Base-by-base conservation (phyloP, 2,888 invertebrate genomes). In the Eucera pruinosa region DNA sequence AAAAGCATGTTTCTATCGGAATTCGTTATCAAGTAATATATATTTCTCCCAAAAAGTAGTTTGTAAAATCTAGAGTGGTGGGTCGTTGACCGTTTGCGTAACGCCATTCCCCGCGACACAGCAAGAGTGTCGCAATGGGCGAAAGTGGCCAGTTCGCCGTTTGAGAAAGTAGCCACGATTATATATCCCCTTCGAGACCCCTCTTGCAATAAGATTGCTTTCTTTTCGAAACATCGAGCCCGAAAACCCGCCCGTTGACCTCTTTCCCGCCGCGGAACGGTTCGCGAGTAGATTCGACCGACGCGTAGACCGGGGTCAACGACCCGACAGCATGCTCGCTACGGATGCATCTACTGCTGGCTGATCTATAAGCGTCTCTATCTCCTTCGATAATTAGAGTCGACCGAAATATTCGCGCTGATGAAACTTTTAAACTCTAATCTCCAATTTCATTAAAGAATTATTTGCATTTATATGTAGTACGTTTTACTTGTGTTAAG, bases 31-130 rank as follows among this genome's bases (percentile, higher is more conserved):
- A 47, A 20, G 74, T 15, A 43, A 58, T 58, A 11, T 41, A 33
- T 25, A 23, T 61, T 45, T 43, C 48, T 57, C 9, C 45, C 33
- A 25, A 54, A 73, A 60, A 45, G 61, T 47, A 52, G 71, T 88
- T 86, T 81, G 83, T 83, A 87, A 88, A 90, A 91, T 90, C 88
- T 87, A 86, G 88, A 90, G 88, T 88, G 88, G 81, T 79, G 83
- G 91, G 89, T 89, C 90, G 86, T 89, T 88, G 91, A 91, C 90
- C 91, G 89, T 92, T 92, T 91, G 91, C 91, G 90, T 91, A 91
- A 91, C 89, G 69, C 77, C 74, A 80, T 85, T 86, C 85, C 80
- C 82, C 83, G 78, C 86, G 83, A 81, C 85, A 81, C 76, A 39
- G 78, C 78, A 43, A 69, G 67, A 84, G 86, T 92, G 89, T 90